phyloP scores from a whole-genome alignment of 2,888 invertebrate species.

The Liopterus haemorrhoidalis region DNA sequence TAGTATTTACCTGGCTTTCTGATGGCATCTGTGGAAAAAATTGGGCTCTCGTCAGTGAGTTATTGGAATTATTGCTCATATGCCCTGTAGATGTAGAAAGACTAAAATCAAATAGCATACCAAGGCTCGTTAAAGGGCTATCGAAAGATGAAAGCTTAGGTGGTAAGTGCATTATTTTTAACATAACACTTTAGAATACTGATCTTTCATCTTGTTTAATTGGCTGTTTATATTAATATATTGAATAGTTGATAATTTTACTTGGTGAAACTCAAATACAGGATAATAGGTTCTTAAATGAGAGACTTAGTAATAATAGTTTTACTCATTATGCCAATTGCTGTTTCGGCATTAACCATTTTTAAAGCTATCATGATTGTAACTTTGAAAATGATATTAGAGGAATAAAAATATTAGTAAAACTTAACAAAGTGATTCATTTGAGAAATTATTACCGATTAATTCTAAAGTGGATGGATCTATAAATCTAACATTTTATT shows the following conservation, averaged over 20 bases:
- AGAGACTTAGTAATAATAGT: too few relatives aligned
- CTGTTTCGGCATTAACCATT: too few relatives aligned
- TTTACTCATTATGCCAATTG: too few relatives aligned
- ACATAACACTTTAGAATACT: slow-evolving; percentile 5
- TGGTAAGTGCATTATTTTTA: slow-evolving; percentile 54
- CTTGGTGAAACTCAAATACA: too few relatives aligned
- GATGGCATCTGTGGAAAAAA: slow-evolving; percentile 80
- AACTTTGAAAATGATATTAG: slow-evolving; percentile 1
- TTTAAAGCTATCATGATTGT: too few relatives aligned
- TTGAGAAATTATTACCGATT: neutral
- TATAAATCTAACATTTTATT: neutral
- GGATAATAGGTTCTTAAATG: too few relatives aligned
- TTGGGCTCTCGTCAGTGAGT: slow-evolving; percentile 80
- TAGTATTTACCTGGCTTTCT: slow-evolving; percentile 84
- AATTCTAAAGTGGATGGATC: neutral
- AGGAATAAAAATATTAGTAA: slow-evolving; percentile 2
- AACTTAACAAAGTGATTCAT: too few relatives aligned
- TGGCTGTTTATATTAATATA: slow-evolving; percentile 2
- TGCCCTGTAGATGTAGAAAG: slow-evolving; percentile 89
- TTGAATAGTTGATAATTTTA: too few relatives aligned
- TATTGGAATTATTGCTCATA: slow-evolving; percentile 74
- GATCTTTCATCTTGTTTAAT: slow-evolving; percentile 5
- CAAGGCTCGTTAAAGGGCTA: slow-evolving; percentile 83
- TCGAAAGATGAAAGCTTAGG: slow-evolving; percentile 76
- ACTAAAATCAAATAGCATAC: slow-evolving; percentile 84